Conservation (phyloP, 2,888 invertebrate genomes). For the Amphipyra berbera region DNA sequence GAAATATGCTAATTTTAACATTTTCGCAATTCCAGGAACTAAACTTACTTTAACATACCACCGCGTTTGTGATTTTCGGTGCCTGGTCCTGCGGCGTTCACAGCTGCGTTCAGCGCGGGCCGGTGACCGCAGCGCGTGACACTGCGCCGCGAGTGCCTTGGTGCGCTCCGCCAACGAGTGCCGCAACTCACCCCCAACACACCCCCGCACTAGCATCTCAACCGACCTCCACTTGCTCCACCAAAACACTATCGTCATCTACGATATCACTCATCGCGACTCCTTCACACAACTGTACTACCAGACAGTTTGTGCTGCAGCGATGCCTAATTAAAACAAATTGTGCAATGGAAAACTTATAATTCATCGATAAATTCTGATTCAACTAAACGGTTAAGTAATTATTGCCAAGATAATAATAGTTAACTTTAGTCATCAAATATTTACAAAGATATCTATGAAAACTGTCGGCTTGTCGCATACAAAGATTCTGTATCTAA, state of each 20-base stretch:
- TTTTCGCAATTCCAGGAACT: slow-evolving; percentile 27
- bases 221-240: slow-evolving; percentile 70
- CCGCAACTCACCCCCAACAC: slow-evolving; percentile 84
- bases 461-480: slow-evolving; percentile 22
- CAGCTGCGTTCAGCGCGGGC: slow-evolving; percentile 76
- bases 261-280: slow-evolving; percentile 63
- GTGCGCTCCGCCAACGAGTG: slow-evolving; percentile 87
- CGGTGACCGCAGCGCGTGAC: slow-evolving; percentile 85
- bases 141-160: slow-evolving; percentile 86
- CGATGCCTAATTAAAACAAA: slow-evolving; percentile 42
- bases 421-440: slow-evolving; percentile 11
- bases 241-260: slow-evolving; percentile 57
- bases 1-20: background rate
- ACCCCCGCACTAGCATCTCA: slow-evolving; percentile 86
- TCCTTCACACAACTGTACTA: slow-evolving; percentile 23
- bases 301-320: slow-evolving; percentile 17
- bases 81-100: slow-evolving; percentile 82
- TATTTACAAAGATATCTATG: slow-evolving; percentile 19
- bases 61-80: slow-evolving; percentile 90
- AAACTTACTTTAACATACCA: slow-evolving; percentile 94
- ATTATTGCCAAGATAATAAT: slow-evolving; percentile 65
- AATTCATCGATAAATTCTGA: slow-evolving; percentile 6
- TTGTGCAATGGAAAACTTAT: slow-evolving; percentile 7
- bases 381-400: slow-evolving; percentile 40
- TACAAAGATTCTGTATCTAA: slow-evolving; percentile 41